phyloP scores from a whole-genome alignment of 2,113 vertebrate species.

The Phaethornis superciliosus region DNA sequence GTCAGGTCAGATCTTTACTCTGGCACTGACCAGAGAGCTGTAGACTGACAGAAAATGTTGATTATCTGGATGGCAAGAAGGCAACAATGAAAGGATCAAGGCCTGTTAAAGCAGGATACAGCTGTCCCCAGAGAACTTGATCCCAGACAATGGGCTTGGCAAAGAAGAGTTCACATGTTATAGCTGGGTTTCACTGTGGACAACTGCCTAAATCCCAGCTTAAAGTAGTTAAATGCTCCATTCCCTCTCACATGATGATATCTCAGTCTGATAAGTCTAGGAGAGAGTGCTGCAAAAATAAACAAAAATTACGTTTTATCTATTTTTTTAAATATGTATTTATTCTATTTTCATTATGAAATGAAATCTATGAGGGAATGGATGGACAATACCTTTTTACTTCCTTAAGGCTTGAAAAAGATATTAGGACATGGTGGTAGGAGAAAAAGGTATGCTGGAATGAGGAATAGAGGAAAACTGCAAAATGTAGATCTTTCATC shows the following conservation, averaged over 20 bases:
- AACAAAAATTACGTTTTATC: not conserved
- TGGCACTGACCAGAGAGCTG: conserved; percentile 18
- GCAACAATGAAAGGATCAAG: conserved; percentile 45
- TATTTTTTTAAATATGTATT: not conserved
- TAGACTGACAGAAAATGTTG: conserved; percentile 48
- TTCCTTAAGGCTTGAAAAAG: not conserved
- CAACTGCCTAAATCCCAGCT: conserved; percentile 69
- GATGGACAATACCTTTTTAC: not conserved
- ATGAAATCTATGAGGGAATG: not conserved
- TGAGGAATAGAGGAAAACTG: not conserved
- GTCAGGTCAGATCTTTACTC: conserved; percentile 38
- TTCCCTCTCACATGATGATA: not conserved
- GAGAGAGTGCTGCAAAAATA: not conserved
- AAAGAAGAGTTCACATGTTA: conserved; percentile 36
- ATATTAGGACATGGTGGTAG: not conserved
- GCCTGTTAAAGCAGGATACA: conserved; percentile 49
- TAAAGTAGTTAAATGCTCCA: conserved; percentile 47
- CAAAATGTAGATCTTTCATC: not conserved
- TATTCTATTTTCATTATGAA: not conserved
- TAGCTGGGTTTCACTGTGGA: conserved; percentile 52
- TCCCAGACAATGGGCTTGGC: conserved; percentile 55
- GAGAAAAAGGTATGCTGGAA: not conserved
- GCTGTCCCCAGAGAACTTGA: conserved; percentile 47
- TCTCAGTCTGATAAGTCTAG: not conserved
- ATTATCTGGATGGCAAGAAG: conserved; percentile 48